Evolutionary conservation across 2,113 vertebrate species (phyloP).

Genomic region (Tenrec ecaudatus): DNA sequence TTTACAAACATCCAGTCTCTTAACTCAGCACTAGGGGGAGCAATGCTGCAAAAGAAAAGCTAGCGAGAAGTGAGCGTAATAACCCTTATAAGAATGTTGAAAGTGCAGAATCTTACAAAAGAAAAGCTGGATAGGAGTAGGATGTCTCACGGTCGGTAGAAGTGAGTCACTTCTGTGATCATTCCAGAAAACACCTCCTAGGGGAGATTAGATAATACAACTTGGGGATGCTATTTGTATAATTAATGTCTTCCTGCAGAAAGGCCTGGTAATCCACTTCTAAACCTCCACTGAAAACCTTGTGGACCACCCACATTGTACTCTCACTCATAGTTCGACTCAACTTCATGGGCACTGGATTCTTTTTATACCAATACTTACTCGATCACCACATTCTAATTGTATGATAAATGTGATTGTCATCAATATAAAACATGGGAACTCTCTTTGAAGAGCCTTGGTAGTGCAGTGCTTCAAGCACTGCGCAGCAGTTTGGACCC

Average conservation of each 20-base stretch:
- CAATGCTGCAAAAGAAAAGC: conserved; percentile 24
- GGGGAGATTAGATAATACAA: neutral
- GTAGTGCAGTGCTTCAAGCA: too few relatives aligned
- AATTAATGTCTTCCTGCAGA: neutral
- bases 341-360: neutral
- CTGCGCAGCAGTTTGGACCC: too few relatives aligned
- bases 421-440: neutral
- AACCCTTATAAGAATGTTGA: neutral
- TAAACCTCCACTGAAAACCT: too few relatives aligned
- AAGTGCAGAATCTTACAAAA: neutral
- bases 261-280: too few relatives aligned
- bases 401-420: neutral
- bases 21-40: conserved; percentile 71
- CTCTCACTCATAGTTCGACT: too few relatives aligned
- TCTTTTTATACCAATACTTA: neutral
- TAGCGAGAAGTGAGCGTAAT: neutral
- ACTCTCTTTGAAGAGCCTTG: neutral
- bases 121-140: neutral
- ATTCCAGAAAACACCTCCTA: neutral
- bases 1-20: neutral
- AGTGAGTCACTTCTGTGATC: neutral
- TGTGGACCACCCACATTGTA: too few relatives aligned
- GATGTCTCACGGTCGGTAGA: neutral
- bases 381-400: neutral
- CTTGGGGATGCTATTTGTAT: neutral